Percentiles rank a stretch among this genome's conserved stretches.
Conservation (phyloP, 2,888 invertebrate species). For the Cyclophora albipunctata region DNA sequence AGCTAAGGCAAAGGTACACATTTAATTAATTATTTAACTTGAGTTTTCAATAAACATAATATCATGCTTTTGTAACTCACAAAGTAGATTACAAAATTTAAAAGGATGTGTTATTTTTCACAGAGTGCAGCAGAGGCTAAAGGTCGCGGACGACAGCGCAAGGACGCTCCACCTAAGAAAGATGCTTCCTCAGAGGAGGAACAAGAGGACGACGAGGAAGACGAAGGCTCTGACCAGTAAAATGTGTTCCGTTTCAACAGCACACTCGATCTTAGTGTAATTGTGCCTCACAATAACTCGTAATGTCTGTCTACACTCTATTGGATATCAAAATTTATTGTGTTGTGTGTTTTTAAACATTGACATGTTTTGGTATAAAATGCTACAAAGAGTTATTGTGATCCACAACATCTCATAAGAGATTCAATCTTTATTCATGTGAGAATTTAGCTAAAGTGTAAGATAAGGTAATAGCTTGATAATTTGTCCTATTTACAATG, state of each 20-base stretch:
- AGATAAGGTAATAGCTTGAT: conserved; percentile 29
- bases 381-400: conserved; percentile 53
- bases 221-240: conserved; percentile 72
- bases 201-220: conserved; percentile 68
- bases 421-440: conserved; percentile 61
- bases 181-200: conserved; percentile 68
- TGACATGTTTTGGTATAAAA: conserved; percentile 15
- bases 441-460: conserved; percentile 36
- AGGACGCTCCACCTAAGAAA: conserved; percentile 67
- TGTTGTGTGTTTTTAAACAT: conserved; percentile 8
- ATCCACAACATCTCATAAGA: conserved; percentile 57
- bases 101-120: conserved; percentile 4
- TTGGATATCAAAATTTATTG: conserved; percentile 1
- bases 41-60: neutral
- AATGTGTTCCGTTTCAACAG: conserved; percentile 42
- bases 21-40: neutral
- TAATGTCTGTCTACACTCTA: conserved; percentile 27
- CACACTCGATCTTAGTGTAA: conserved; percentile 63
- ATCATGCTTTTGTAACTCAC: too few relatives aligned
- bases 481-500: conserved; percentile 25
- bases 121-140: conserved; percentile 59
- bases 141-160: conserved; percentile 67
- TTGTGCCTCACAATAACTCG: conserved; percentile 65
- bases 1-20: conserved; percentile 61
- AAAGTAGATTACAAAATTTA: too few relatives aligned